A percentile compares a stretch with the other conserved stretches of the same genome.
Evolutionary conservation across 2,888 invertebrate species (phyloP).

Genomic region (Diarsia brunnea): DNA sequence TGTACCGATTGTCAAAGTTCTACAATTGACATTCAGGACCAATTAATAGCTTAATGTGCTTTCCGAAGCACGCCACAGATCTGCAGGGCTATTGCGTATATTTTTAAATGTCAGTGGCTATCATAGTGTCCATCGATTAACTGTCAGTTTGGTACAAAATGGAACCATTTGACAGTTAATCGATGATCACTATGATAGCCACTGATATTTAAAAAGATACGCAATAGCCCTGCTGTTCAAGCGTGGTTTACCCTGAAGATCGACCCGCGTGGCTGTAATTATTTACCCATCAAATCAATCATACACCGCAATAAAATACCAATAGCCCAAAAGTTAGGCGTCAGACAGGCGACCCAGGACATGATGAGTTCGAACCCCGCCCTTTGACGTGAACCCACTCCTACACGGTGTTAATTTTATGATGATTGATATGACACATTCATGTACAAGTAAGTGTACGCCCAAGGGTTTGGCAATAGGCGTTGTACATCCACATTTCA

Average conservation of each 20-base stretch:
- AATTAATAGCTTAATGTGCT: too few species aligned
- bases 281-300: not conserved
- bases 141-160: too few species aligned
- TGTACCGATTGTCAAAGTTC: too few species aligned
- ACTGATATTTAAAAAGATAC: too few species aligned
- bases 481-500: not conserved
- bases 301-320: not conserved
- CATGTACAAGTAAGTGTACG: not conserved
- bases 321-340: conserved; percentile 1
- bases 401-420: conserved; percentile 51
- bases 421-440: conserved; percentile 48
- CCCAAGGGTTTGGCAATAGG: not conserved
- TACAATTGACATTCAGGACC: too few species aligned
- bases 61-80: too few species aligned
- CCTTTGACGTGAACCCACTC: conserved; percentile 41
- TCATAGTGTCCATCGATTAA: too few species aligned
- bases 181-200: too few species aligned
- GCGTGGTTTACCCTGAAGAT: not conserved
- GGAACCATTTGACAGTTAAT: too few species aligned
- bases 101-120: too few species aligned
- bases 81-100: too few species aligned
- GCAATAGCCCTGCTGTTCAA: too few species aligned
- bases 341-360: conserved; percentile 40
- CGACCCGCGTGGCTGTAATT: not conserved
- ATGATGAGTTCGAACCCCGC: conserved; percentile 29